Evolutionary conservation across 2,888 invertebrate species (phyloP), one percentile per base, ranked within the genome.

Genomic region (Drosophila pseudotalamancana): DNA sequence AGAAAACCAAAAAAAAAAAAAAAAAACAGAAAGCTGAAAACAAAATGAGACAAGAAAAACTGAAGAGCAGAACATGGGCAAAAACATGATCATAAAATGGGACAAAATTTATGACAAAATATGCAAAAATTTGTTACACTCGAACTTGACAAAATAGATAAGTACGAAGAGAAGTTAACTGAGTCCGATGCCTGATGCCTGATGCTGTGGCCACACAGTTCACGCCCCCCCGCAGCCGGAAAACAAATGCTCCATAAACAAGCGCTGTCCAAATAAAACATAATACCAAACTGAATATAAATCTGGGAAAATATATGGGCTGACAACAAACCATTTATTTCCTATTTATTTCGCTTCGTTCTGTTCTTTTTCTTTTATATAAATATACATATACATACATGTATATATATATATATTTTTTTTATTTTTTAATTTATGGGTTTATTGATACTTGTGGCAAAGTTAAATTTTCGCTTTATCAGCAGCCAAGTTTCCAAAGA

Each of bases 111-210:
- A 79, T 84, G 83, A 69, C 79, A 82, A 76, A 78, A 80, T 79
- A 86, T 80, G 86, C 86, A 80, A 86, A 80, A 86, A 69, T 72
- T 79, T 79, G 72, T 64, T 82, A 61, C 57, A 72, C 64, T 77
- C 73, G 62, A 75, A 73, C 53, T 75, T 76, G 72, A 76, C 68
- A 74, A 73, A 62, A 55, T 54, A 49, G 64, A 69, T 57, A 72
- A 62, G 50, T 25, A 55, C 34, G 3, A 23, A 23, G 25, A 16
- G 53, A 21, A 6, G 6, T 14, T 4, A 16, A 27, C 19, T 32
- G n/a, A n/a, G n/a, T n/a, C n/a, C n/a, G n/a, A n/a, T n/a, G n/a
- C n/a, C n/a, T n/a, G n/a, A n/a, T n/a, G n/a, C n/a, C n/a, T n/a
- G 31, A 14, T 8, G 40, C 48, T 55, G 55, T 32, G 63, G 59